Evolutionary conservation across 2,888 invertebrate genomes (phyloP).

Genomic region (Neria commutata): DNA sequence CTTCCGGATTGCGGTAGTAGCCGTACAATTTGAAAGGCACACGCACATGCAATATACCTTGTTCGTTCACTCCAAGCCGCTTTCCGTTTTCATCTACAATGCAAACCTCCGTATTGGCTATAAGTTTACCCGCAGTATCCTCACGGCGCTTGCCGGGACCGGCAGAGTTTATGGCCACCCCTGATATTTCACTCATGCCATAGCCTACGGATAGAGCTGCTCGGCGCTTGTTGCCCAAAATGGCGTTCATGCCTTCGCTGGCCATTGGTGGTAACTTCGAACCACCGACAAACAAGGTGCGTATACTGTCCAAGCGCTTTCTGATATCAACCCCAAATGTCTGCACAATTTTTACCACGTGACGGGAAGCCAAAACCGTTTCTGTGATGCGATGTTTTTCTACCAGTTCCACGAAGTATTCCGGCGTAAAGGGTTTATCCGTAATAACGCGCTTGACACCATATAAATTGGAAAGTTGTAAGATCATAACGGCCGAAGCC

Average conservation of each 20-base stretch:
- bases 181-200: constrained; percentile 50
- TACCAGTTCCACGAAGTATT: constrained; percentile 45
- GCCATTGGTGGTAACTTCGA: constrained; percentile 43
- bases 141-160: constrained; percentile 18
- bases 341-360: constrained; percentile 44
- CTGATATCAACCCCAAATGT: constrained; percentile 26
- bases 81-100: constrained; percentile 43
- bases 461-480: constrained; percentile 40
- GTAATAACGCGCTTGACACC: constrained; percentile 49
- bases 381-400: constrained; percentile 46
- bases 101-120: constrained; percentile 43
- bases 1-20: constrained; percentile 47
- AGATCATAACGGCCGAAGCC: constrained; percentile 47
- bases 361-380: constrained; percentile 41
- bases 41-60: constrained; percentile 46
- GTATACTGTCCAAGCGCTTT: constrained; percentile 39
- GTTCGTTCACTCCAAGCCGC: constrained; percentile 42
- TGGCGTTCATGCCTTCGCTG: constrained; percentile 35
- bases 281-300: constrained; percentile 45
- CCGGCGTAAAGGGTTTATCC: constrained; percentile 40
- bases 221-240: constrained; percentile 31
- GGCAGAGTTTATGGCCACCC: constrained; percentile 33
- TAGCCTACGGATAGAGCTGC: constrained; percentile 44
- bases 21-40: constrained; percentile 46
- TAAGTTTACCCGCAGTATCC: constrained; percentile 47